Percentiles rank a stretch among this genome's conserved stretches.
These are phyloP conservation scores for Euwallacea fornicatus DNA, from an alignment of 1,140 invertebrate genomes.

Conservation along the genomic window DNA sequence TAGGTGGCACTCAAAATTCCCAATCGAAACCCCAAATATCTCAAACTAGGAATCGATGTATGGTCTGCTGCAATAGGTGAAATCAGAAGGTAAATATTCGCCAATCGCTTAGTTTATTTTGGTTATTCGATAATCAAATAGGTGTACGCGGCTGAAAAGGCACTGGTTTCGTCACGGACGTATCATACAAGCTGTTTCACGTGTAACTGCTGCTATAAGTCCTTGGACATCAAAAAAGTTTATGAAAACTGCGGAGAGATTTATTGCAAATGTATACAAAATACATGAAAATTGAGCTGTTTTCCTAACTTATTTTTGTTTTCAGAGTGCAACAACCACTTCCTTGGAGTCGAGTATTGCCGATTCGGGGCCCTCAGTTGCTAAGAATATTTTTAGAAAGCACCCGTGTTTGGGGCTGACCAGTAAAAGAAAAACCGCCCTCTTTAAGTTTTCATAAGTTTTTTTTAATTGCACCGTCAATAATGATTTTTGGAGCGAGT, in stretches of 20 bases:
- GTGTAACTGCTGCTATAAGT: slow-evolving; percentile 58
- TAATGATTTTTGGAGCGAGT: background rate
- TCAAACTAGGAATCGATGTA: slow-evolving; percentile 35
- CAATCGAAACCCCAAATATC: slow-evolving; percentile 44
- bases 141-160: slow-evolving; percentile 51
- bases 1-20: slow-evolving; percentile 39
- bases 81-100: slow-evolving; percentile 31
- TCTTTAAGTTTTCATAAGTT: too few species aligned
- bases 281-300: background rate
- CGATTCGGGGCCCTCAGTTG: slow-evolving; percentile 32
- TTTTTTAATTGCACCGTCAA: too few species aligned
- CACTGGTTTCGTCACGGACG: slow-evolving; percentile 53
- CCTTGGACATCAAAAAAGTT: slow-evolving; percentile 55
- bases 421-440: too few species aligned
- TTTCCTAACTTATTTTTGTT: slow-evolving; percentile 22
- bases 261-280: slow-evolving; percentile 58
- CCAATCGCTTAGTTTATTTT: too few species aligned
- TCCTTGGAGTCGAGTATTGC: slow-evolving; percentile 39
- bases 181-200: slow-evolving; percentile 59
- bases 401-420: too few species aligned
- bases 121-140: slow-evolving; percentile 3
- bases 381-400: background rate
- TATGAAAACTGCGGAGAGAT: slow-evolving; percentile 58
- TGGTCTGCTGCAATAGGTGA: slow-evolving; percentile 35
- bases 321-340: slow-evolving; percentile 45